Evolutionary conservation across 2,888 invertebrate genomes (phyloP).

Genomic region (Habroteleia sp.): DNA sequence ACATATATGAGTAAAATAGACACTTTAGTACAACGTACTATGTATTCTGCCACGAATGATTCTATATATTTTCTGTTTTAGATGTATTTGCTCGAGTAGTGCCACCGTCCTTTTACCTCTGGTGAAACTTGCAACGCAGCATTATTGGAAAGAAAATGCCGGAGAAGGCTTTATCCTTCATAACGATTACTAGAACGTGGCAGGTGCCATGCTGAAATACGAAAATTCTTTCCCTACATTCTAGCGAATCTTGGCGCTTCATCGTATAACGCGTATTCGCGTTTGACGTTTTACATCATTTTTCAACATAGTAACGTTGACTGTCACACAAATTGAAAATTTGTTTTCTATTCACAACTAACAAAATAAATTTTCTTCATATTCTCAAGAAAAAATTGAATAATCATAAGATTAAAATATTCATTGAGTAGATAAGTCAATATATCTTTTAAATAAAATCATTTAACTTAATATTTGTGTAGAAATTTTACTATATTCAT

Average conservation of each 20-base stretch:
- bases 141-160: slow-evolving; percentile 55
- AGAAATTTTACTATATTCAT: no score
- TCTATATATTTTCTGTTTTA: slow-evolving; percentile 34
- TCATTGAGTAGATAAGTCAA: no score
- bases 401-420: slow-evolving; percentile 12
- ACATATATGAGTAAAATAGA: no score
- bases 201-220: slow-evolving; percentile 48
- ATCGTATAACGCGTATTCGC: slow-evolving; percentile 17
- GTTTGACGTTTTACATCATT: slow-evolving; percentile 48
- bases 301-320: slow-evolving; percentile 18
- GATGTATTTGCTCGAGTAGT: slow-evolving; percentile 18
- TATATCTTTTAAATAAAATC: no score
- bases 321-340: slow-evolving; percentile 51
- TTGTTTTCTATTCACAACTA: slow-evolving; percentile 8
- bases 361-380: background rate
- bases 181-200: slow-evolving; percentile 52
- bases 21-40: background rate
- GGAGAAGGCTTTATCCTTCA: slow-evolving; percentile 42
- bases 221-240: slow-evolving; percentile 34
- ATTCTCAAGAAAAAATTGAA: slow-evolving; percentile 7
- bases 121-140: slow-evolving; percentile 49
- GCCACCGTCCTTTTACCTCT: slow-evolving; percentile 7
- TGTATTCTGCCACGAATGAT: slow-evolving; percentile 19
- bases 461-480: no score
- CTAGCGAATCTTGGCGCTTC: slow-evolving; percentile 25